Percentiles rank a stretch among this genome's conserved stretches.
These are phyloP conservation scores for Resseliella maxima DNA, from an alignment of 2,888 invertebrate species.

Conservation along the genomic window DNA sequence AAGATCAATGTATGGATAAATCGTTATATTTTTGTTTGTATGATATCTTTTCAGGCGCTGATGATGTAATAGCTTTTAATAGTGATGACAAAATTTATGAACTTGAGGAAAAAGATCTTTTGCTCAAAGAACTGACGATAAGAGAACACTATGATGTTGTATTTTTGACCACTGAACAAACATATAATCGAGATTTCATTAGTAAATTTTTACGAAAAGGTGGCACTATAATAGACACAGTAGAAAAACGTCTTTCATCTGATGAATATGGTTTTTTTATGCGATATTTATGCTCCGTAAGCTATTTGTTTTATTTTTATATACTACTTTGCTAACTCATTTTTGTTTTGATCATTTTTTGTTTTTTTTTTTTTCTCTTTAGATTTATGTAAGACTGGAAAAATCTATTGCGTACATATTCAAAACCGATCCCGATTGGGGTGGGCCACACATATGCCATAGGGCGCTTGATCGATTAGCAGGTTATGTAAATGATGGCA, in stretches of 20 bases:
- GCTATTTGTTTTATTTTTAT: no score
- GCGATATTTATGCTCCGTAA: constrained; percentile 67
- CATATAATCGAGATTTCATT: constrained; percentile 60
- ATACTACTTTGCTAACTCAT: no score
- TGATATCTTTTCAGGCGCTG: constrained; percentile 67
- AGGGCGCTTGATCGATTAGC: constrained; percentile 64
- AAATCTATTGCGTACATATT: constrained; percentile 43
- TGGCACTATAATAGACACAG: constrained; percentile 67
- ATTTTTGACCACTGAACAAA: constrained; percentile 62
- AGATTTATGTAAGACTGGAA: constrained; percentile 58
- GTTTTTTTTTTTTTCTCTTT: neutral
- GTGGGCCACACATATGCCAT: constrained; percentile 66
- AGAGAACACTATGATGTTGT: constrained; percentile 64
- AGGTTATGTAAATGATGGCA: constrained; percentile 69
- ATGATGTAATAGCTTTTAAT: constrained; percentile 68
- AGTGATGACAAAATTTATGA: constrained; percentile 60
- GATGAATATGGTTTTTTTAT: constrained; percentile 70
- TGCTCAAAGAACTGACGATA: constrained; percentile 64
- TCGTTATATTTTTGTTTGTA: no score
- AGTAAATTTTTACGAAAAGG: constrained; percentile 60
- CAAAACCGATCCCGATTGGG: constrained; percentile 56
- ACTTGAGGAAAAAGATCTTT: constrained; percentile 55
- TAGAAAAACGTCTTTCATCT: constrained; percentile 68
- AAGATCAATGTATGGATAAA: no score
- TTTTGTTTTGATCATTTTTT: neutral